Conservation (phyloP, 1,140 invertebrate genomes). For the Wasmannia auropunctata region DNA sequence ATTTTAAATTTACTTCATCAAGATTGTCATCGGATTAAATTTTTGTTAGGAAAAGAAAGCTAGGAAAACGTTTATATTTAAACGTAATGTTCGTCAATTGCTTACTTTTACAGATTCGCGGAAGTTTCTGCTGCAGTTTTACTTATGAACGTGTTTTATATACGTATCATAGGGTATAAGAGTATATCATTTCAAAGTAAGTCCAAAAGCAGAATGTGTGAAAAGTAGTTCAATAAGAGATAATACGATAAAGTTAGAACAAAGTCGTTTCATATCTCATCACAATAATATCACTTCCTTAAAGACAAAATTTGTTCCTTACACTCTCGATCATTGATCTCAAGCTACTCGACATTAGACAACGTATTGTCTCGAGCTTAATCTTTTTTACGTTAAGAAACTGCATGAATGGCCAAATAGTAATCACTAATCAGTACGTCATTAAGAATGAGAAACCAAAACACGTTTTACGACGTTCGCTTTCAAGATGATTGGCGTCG, state of each 20-base stretch:
- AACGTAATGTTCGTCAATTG: not conserved
- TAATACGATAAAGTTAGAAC: not conserved
- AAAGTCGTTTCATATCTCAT: not conserved
- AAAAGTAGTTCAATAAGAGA: not conserved
- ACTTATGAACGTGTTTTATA: constrained; percentile 6
- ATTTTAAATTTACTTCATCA: not conserved
- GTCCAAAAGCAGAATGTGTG: not conserved
- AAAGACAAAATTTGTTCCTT: not conserved
- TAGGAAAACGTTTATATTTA: not conserved
- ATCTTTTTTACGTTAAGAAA: not conserved
- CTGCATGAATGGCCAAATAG: not conserved
- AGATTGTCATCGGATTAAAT: not conserved
- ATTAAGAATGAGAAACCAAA: constrained; percentile 2
- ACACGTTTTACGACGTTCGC: constrained; percentile 19
- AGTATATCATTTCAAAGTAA: not conserved
- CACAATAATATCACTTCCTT: not conserved
- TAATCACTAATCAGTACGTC: constrained; percentile 8
- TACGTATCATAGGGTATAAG: not conserved
- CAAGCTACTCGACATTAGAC: not conserved
- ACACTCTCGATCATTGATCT: not conserved
- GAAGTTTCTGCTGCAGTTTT: too few relatives aligned
- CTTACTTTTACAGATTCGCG: not conserved
- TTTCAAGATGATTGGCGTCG: not conserved
- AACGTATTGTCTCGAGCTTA: not conserved
- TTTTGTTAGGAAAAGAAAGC: not conserved